A percentile compares a stretch with the other conserved stretches of the same genome.
Evolutionary conservation across 2,113 vertebrate species (phyloP).

Genomic region (Pituophis catenifer): DNA sequence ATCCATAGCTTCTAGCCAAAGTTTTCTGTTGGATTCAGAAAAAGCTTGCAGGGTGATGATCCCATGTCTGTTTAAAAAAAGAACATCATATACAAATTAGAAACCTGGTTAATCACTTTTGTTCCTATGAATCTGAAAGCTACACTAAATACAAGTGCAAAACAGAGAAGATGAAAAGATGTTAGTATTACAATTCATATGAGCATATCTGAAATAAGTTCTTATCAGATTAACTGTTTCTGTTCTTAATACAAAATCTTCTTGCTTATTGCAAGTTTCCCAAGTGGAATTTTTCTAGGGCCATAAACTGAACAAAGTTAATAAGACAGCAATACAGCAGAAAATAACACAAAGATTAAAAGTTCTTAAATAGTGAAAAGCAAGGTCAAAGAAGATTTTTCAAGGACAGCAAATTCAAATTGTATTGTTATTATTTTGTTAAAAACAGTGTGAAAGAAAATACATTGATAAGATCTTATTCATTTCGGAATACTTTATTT

Average conservation of each 20-base stretch:
- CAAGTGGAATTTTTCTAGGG: not conserved
- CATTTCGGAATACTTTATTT: not conserved
- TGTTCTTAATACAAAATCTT: not conserved
- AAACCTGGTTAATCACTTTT: not conserved
- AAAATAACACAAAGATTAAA: not conserved
- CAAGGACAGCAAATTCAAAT: not conserved
- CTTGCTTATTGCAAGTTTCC: not conserved
- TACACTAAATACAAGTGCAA: not conserved
- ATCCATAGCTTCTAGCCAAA: conserved; percentile 98
- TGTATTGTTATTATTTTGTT: not conserved
- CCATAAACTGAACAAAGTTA: not conserved
- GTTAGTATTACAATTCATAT: not conserved
- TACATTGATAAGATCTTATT: not conserved
- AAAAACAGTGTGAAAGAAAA: not conserved
- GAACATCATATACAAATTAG: not conserved
- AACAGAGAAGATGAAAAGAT: not conserved
- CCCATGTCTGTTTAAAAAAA: conserved; percentile 76
- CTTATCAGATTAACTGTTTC: not conserved
- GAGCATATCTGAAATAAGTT: not conserved
- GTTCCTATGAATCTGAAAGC: not conserved
- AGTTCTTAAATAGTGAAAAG: not conserved
- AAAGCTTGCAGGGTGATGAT: conserved; percentile 93
- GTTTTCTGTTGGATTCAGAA: conserved; percentile 91
- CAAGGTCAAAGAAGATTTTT: not conserved
- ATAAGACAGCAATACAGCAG: not conserved